Percentiles rank a stretch among this genome's conserved stretches.
Evolutionary conservation across 2,888 invertebrate genomes (phyloP).

Genomic region (Elmis aenea): DNA sequence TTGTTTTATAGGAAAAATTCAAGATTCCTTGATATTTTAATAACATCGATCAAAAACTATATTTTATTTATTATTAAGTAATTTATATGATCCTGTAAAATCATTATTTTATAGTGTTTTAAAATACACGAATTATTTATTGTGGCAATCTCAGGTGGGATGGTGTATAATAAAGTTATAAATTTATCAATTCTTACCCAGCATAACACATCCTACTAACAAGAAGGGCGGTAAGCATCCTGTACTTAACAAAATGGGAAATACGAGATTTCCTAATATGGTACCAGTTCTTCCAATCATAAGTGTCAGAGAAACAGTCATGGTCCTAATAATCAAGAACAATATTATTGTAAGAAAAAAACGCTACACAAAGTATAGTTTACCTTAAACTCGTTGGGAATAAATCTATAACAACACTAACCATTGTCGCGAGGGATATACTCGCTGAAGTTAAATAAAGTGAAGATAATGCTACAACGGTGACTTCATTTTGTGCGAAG

Average conservation of each 20-base stretch:
- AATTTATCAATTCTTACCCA: too few species aligned
- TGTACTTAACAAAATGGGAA: constrained; percentile 61
- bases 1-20: too few species aligned
- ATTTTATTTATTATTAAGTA: too few species aligned
- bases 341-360: not conserved
- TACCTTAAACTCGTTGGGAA: constrained; percentile 64
- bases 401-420: constrained; percentile 59
- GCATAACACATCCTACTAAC: constrained; percentile 58
- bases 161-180: too few species aligned
- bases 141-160: too few species aligned
- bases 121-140: too few species aligned
- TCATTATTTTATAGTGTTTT: too few species aligned
- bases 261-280: constrained; percentile 64
- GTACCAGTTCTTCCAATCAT: constrained; percentile 69
- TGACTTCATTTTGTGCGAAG: constrained; percentile 50
- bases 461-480: constrained; percentile 54
- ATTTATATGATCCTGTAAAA: too few species aligned
- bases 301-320: constrained; percentile 66
- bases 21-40: too few species aligned
- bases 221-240: constrained; percentile 72
- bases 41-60: too few species aligned
- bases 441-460: constrained; percentile 52
- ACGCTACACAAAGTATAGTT: not conserved
- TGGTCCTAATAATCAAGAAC: constrained; percentile 51
- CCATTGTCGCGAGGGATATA: constrained; percentile 55